Evolutionary conservation across 2,888 invertebrate genomes (phyloP).

Genomic region (Trissoscelio sp.): DNA sequence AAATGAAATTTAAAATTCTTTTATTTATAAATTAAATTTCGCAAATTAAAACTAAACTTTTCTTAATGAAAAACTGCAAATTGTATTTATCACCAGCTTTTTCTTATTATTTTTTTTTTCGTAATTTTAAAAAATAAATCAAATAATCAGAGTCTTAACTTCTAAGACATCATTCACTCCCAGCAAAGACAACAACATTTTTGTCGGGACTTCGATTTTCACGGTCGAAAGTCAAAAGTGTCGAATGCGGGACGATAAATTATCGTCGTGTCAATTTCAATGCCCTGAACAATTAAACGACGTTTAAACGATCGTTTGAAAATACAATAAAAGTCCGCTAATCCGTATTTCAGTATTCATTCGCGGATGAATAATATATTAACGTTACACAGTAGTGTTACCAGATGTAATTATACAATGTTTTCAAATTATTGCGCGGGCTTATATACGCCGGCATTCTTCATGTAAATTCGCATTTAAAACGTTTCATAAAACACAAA

Average conservation of each 20-base stretch:
- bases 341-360: slow-evolving; percentile 42
- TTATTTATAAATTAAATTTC: too few species aligned
- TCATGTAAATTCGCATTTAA: slow-evolving; percentile 58
- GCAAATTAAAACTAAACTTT: too few species aligned
- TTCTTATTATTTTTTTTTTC: too few species aligned
- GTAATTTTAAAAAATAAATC: too few species aligned
- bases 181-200: slow-evolving; percentile 2
- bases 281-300: slow-evolving; percentile 37
- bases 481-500: slow-evolving; percentile 50
- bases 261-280: slow-evolving; percentile 20
- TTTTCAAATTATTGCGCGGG: slow-evolving; percentile 50
- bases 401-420: slow-evolving; percentile 46
- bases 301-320: slow-evolving; percentile 48
- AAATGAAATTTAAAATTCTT: too few species aligned
- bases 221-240: not conserved
- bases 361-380: slow-evolving; percentile 62
- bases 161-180: too few species aligned
- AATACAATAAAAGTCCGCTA: slow-evolving; percentile 58
- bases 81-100: too few species aligned
- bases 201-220: not conserved
- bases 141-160: too few species aligned
- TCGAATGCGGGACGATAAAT: not conserved
- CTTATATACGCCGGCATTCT: slow-evolving; percentile 26
- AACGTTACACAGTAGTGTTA: slow-evolving; percentile 35
- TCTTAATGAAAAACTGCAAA: too few species aligned